These are phyloP conservation scores for Brachirus orientalis DNA, from an alignment of 2,113 vertebrate species.

Conservation along the genomic window DNA sequence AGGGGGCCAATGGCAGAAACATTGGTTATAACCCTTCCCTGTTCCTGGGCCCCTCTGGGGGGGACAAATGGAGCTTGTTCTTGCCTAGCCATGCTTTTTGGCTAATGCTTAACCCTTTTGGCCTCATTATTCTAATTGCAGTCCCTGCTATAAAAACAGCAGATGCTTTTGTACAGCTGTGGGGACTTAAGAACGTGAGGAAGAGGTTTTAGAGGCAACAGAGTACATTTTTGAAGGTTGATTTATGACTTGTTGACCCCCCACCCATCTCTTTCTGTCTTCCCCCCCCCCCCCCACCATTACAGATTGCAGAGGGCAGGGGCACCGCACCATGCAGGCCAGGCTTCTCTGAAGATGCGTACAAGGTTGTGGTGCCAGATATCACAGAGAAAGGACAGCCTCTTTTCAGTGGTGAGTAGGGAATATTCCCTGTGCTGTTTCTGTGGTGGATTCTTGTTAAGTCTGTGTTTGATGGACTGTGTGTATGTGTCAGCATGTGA, in stretches of 20 bases:
- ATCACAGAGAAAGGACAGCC: slow-evolving; percentile 88
- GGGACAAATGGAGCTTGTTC: slow-evolving; percentile 92
- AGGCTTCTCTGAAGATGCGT: slow-evolving; percentile 95
- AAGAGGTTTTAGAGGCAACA: slow-evolving; percentile 71
- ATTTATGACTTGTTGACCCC: slow-evolving; percentile 70
- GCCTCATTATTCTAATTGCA: slow-evolving; percentile 87
- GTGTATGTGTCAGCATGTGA: slow-evolving; percentile 25
- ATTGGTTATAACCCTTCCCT: slow-evolving; percentile 78
- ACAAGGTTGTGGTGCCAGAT: slow-evolving; percentile 87
- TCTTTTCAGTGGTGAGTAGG: slow-evolving; percentile 89
- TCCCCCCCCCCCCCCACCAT: slow-evolving; percentile 58
- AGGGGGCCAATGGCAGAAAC: slow-evolving; percentile 78
- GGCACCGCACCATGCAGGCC: slow-evolving; percentile 89
- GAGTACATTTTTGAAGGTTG: slow-evolving; percentile 69
- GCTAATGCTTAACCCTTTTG: slow-evolving; percentile 94
- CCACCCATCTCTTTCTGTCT: not conserved
- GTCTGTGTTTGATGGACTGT: slow-evolving; percentile 42
- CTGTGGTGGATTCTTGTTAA: slow-evolving; percentile 29
- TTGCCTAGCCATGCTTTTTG: slow-evolving; percentile 83
- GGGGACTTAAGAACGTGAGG: slow-evolving; percentile 72
- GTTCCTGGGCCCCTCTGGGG: slow-evolving; percentile 72
- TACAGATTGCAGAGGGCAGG: slow-evolving; percentile 90
- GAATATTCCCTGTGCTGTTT: slow-evolving; percentile 32
- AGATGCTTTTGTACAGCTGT: slow-evolving; percentile 82
- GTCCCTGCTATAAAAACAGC: slow-evolving; percentile 85